Conservation (phyloP, 2,797 vertebrate species). For the Anomalospiza imberbis region DNA sequence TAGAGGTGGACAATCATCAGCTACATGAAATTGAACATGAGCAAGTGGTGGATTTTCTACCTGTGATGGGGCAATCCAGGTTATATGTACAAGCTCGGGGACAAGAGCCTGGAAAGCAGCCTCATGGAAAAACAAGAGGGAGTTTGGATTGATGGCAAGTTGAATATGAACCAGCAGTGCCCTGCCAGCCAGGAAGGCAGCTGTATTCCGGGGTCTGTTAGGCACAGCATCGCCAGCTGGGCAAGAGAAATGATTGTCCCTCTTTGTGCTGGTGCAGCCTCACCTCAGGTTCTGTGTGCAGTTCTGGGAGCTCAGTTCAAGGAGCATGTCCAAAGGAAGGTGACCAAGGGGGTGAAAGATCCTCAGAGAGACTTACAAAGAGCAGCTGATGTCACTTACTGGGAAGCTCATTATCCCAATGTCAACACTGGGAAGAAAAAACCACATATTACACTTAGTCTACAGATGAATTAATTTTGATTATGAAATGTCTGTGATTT, state of each 20-base stretch:
- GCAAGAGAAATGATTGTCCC: fast-evolving
- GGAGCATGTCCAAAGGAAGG: background rate
- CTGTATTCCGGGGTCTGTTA: background rate
- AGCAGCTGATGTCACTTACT: background rate
- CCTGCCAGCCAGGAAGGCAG: background rate
- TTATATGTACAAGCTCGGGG: background rate
- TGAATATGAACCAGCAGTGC: background rate
- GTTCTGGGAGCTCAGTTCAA: background rate
- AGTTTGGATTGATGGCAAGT: background rate
- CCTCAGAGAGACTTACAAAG: fast-evolving
- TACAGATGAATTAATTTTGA: background rate
- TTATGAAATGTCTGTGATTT: background rate
- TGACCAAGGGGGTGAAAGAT: background rate
- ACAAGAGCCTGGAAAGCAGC: background rate
- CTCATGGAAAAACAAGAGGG: background rate
- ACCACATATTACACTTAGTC: background rate
- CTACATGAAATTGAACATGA: background rate
- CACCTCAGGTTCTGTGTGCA: background rate
- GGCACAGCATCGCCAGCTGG: fast-evolving
- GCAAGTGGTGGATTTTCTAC: background rate
- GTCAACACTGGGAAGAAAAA: background rate
- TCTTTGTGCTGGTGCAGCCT: background rate
- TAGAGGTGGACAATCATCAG: background rate
- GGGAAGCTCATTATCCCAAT: background rate
- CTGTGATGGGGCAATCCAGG: background rate